Evolutionary conservation across 2,797 vertebrate genomes (phyloP).

Genomic region (Alfaro cultratus): DNA sequence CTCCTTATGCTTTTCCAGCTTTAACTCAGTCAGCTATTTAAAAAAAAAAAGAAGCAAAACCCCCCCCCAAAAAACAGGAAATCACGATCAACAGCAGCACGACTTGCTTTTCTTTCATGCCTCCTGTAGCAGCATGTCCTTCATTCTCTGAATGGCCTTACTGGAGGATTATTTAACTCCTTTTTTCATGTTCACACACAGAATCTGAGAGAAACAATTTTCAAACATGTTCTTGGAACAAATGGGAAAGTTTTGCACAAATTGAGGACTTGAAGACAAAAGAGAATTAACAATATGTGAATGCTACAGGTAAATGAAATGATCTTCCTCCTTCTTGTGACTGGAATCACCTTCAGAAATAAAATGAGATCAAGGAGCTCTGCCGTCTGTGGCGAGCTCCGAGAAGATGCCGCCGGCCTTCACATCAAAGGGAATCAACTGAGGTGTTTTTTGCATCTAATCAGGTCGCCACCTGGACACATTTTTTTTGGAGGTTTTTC

Average conservation of each 20-base stretch:
- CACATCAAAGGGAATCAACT: background rate
- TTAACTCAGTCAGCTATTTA: conserved; percentile 2
- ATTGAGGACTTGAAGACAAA: background rate
- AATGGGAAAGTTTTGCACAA: background rate
- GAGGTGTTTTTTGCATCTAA: background rate
- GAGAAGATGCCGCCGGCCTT: background rate
- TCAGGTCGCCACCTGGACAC: background rate
- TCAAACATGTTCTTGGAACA: background rate
- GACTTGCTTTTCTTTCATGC: conserved; percentile 3
- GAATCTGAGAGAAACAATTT: background rate
- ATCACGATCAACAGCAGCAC: background rate
- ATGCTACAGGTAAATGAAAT: background rate
- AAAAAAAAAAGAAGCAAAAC: no score
- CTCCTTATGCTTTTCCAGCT: conserved; percentile 4
- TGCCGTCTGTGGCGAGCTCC: background rate
- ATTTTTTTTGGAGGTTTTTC: background rate
- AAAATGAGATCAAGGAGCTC: background rate
- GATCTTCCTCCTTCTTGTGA: background rate
- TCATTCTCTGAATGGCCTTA: background rate
- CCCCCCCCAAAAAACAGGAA: background rate
- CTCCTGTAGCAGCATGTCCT: background rate
- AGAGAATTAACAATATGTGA: background rate
- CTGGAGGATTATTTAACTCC: background rate
- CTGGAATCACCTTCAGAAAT: background rate
- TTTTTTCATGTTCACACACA: background rate